Percentiles rank a stretch among this genome's conserved stretches.
phyloP scores from a whole-genome alignment of 2,797 vertebrate species.

The Sebastes oblongus region DNA sequence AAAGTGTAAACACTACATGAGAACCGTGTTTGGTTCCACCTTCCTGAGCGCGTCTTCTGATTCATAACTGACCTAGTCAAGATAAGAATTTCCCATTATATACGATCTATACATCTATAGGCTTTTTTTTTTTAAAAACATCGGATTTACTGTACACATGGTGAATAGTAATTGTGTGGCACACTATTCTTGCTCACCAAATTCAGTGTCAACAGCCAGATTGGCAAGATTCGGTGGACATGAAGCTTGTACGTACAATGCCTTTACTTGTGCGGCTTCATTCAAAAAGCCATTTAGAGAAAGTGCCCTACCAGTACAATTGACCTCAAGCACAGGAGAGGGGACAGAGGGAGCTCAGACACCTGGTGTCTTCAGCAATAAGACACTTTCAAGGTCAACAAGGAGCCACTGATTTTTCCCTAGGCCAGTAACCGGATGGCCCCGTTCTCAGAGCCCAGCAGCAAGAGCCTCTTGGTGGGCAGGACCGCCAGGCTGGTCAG shows the following conservation, averaged over 20 bases:
- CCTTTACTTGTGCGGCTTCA: conserved; percentile 55
- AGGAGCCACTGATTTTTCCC: conserved; percentile 8
- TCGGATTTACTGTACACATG: conserved; percentile 43
- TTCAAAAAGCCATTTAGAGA: conserved; percentile 40
- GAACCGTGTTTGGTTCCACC: conserved; percentile 71
- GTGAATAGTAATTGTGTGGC: conserved; percentile 38
- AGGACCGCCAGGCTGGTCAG: conserved; percentile 94
- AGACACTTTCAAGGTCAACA: conserved; percentile 46
- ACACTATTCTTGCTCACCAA: conserved; percentile 44
- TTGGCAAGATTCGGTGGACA: conserved; percentile 42
- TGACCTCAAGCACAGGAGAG: conserved; percentile 39
- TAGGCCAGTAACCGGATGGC: conserved; percentile 92
- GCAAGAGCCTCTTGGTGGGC: conserved; percentile 94
- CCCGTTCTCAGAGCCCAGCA: conserved; percentile 96
- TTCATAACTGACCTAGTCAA: conserved; percentile 55
- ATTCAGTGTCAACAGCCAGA: conserved; percentile 58
- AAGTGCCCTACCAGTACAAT: conserved; percentile 24
- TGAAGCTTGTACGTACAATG: conserved; percentile 45
- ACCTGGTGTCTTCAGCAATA: conserved; percentile 28
- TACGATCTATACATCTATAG: conserved; percentile 48
- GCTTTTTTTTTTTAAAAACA: conserved; percentile 36
- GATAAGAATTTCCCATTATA: conserved; percentile 54
- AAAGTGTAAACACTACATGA: conserved; percentile 82
- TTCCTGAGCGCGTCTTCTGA: conserved; percentile 82
- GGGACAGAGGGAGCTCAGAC: conserved; percentile 37